Percentiles rank a stretch among this genome's conserved stretches.
phyloP scores from a whole-genome alignment of 2,888 invertebrate species.

The Acrobasis consociella region DNA sequence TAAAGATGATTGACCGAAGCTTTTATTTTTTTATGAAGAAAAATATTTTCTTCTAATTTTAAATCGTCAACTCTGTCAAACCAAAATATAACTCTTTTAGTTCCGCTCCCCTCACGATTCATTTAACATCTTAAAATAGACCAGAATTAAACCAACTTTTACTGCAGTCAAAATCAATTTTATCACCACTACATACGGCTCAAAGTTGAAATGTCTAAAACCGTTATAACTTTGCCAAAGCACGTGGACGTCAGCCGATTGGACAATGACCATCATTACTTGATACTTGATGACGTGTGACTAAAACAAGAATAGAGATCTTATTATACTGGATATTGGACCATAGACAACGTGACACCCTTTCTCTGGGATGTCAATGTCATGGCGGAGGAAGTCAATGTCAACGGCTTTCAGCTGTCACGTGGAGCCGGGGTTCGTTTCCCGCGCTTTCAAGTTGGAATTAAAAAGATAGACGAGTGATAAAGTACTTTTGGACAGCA shows the following conservation, averaged over 20 bases:
- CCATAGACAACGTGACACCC: constrained; percentile 15
- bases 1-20: neutral
- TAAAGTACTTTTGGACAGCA: constrained; percentile 1
- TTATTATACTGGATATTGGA: neutral
- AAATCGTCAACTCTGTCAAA: neutral
- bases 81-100: constrained; percentile 4
- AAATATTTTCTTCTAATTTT: too few species aligned
- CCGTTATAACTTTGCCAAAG: neutral
- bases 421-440: constrained; percentile 25
- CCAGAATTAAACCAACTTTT: constrained; percentile 1
- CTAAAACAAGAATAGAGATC: neutral
- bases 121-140: constrained; percentile 30
- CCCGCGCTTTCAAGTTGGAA: constrained; percentile 11
- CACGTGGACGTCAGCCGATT: constrained; percentile 14
- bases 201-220: neutral
- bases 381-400: constrained; percentile 29
- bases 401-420: constrained; percentile 31
- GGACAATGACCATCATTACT: constrained; percentile 1
- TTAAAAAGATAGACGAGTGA: neutral
- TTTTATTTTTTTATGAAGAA: neutral
- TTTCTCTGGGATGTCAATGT: constrained; percentile 19
- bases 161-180: neutral
- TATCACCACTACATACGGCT: neutral
- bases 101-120: constrained; percentile 19
- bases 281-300: neutral